phyloP scores from a whole-genome alignment of 2,113 vertebrate genomes.

The Solea solea region DNA sequence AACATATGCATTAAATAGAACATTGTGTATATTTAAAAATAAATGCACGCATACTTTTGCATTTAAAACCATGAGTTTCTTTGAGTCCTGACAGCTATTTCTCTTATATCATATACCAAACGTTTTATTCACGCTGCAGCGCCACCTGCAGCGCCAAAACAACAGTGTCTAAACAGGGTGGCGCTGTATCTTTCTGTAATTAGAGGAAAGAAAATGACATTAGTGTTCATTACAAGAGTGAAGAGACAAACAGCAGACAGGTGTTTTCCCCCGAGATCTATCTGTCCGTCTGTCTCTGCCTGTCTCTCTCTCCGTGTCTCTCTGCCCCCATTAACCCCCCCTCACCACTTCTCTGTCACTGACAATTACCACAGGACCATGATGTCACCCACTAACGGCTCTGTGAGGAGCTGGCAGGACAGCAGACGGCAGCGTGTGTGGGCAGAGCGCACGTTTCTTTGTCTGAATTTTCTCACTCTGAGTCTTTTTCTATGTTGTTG shows the following conservation, averaged over 20 bases:
- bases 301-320: constrained; percentile 10
- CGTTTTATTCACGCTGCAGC: no score
- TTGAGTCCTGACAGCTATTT: no score
- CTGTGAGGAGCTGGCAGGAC: constrained; percentile 46
- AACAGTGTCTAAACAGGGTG: not conserved
- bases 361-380: constrained; percentile 69
- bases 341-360: constrained; percentile 54
- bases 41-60: no score
- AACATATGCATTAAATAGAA: no score
- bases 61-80: no score
- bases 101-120: no score
- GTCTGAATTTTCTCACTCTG: not conserved
- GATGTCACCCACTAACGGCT: constrained; percentile 77
- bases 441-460: constrained; percentile 21
- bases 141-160: not conserved
- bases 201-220: not conserved
- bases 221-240: not conserved
- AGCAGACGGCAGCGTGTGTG: constrained; percentile 32
- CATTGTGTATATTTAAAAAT: no score
- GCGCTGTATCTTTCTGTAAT: constrained; percentile 7
- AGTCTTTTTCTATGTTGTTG: not conserved
- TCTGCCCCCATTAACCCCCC: constrained; percentile 31
- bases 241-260: constrained; percentile 48
- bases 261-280: constrained; percentile 50
- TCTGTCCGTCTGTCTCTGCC: constrained; percentile 23